These are phyloP conservation scores for Brachymystax lenok DNA, from an alignment of 2,797 vertebrate genomes.

Conservation along the genomic window DNA sequence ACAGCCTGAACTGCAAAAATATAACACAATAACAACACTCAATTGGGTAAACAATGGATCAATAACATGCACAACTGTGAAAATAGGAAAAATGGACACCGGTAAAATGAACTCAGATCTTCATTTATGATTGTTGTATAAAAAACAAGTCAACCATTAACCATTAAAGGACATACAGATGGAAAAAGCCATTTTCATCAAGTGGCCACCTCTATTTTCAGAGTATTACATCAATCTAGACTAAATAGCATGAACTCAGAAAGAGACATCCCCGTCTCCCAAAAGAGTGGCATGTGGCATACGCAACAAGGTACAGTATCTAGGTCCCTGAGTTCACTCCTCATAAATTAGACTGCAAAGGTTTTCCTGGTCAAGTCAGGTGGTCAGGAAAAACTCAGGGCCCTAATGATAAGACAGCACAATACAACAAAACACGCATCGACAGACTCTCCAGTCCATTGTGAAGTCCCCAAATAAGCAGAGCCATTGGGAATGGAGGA, in stretches of 20 bases:
- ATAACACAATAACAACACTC: constrained; percentile 18
- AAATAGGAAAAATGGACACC: constrained; percentile 4
- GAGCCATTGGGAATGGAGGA: constrained; percentile 48
- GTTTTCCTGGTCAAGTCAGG: no score
- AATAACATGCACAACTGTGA: not conserved
- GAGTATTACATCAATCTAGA: constrained; percentile 1
- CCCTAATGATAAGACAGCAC: constrained; percentile 1
- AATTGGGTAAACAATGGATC: constrained; percentile 21
- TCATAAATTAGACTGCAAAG: no score
- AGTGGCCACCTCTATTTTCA: no score
- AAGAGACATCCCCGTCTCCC: not conserved
- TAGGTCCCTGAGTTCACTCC: no score
- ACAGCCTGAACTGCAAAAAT: constrained; percentile 16
- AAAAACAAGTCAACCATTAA: constrained; percentile 5
- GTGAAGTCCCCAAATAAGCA: constrained; percentile 41
- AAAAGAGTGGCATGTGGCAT: not conserved
- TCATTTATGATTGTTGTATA: constrained; percentile 16
- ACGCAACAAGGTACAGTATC: constrained; percentile 4
- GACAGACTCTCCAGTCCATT: not conserved
- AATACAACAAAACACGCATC: constrained; percentile 15
- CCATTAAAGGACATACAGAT: not conserved
- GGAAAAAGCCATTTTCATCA: not conserved
- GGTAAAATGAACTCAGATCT: constrained; percentile 30
- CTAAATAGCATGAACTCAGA: constrained; percentile 5
- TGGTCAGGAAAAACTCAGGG: not conserved